These are phyloP conservation scores for Drosophila ustulata DNA, from an alignment of 2,888 invertebrate species.

Conservation along the genomic window DNA sequence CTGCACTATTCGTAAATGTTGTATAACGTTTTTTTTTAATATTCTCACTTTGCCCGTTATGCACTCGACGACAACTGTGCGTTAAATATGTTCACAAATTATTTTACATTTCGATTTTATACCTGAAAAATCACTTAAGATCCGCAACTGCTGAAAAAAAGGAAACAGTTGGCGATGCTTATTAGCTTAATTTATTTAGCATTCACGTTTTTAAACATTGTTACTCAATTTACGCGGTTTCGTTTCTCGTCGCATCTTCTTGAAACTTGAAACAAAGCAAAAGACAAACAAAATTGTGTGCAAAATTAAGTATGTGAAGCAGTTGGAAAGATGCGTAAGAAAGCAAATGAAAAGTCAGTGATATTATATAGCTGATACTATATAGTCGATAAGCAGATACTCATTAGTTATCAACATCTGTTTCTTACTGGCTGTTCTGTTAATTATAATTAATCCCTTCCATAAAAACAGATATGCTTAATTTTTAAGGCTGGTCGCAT, in stretches of 20 bases:
- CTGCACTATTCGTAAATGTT: constrained; percentile 5
- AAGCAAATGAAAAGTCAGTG: constrained; percentile 9
- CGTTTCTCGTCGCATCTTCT: constrained; percentile 13
- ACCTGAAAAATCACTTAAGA: constrained; percentile 27
- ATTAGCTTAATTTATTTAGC: constrained; percentile 47
- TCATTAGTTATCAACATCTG: neutral
- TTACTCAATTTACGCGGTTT: constrained; percentile 23
- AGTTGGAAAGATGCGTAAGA: constrained; percentile 23
- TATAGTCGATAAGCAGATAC: neutral
- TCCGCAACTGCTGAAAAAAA: constrained; percentile 27
- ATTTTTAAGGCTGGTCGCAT: neutral
- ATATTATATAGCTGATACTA: neutral
- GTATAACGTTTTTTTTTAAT: neutral
- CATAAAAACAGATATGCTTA: neutral
- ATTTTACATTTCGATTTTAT: constrained; percentile 52
- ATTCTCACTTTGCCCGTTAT: constrained; percentile 20
- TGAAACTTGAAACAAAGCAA: constrained; percentile 24
- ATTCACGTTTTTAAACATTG: constrained; percentile 41
- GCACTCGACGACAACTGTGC: constrained; percentile 36
- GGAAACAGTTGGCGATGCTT: constrained; percentile 25
- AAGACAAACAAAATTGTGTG: neutral
- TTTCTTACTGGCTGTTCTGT: neutral
- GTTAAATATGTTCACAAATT: constrained; percentile 46
- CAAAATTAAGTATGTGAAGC: constrained; percentile 10
- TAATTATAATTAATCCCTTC: neutral